These are phyloP conservation scores for Drosophila pseudoananassae DNA, from an alignment of 1,140 invertebrate species.

Conservation along the genomic window DNA sequence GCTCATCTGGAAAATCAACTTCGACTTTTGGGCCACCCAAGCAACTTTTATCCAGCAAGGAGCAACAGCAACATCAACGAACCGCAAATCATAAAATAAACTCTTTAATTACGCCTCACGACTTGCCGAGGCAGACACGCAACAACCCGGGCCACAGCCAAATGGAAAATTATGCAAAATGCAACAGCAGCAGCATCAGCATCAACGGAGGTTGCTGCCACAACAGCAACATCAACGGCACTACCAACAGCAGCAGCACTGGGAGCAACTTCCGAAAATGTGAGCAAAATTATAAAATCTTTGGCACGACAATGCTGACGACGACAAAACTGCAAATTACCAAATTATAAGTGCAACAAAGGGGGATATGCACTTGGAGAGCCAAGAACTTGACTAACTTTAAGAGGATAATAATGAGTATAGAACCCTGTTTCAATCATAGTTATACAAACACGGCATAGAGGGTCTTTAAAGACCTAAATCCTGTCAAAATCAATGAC, in stretches of 20 bases:
- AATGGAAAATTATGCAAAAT: conserved; percentile 82
- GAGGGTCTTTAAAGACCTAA: neutral
- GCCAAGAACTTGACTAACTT: neutral
- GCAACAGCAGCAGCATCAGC: conserved; percentile 46
- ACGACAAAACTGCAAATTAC: conserved; percentile 81
- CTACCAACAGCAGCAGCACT: conserved; percentile 25
- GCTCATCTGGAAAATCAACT: conserved; percentile 77
- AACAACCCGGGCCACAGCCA: conserved; percentile 54
- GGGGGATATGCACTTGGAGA: conserved; percentile 3
- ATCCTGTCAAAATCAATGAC: conserved; percentile 18
- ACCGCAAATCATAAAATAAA: conserved; percentile 81
- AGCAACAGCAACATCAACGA: conserved; percentile 41
- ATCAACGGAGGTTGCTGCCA: conserved; percentile 10
- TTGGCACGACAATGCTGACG: conserved; percentile 70
- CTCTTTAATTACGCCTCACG: conserved; percentile 81
- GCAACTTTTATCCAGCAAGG: conserved; percentile 32
- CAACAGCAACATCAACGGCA: conserved; percentile 21
- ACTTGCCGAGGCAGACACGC: conserved; percentile 61
- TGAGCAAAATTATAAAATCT: conserved; percentile 79
- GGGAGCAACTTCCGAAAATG: conserved; percentile 71
- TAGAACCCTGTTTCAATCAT: too few species aligned
- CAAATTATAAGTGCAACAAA: conserved; percentile 72
- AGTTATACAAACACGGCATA: neutral
- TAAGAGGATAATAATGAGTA: too few species aligned
- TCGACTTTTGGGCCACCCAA: conserved; percentile 64